A percentile compares a stretch with the other conserved stretches of the same genome.
Conservation (phyloP, 2,113 vertebrate genomes). For the Embiotoca jacksoni region DNA sequence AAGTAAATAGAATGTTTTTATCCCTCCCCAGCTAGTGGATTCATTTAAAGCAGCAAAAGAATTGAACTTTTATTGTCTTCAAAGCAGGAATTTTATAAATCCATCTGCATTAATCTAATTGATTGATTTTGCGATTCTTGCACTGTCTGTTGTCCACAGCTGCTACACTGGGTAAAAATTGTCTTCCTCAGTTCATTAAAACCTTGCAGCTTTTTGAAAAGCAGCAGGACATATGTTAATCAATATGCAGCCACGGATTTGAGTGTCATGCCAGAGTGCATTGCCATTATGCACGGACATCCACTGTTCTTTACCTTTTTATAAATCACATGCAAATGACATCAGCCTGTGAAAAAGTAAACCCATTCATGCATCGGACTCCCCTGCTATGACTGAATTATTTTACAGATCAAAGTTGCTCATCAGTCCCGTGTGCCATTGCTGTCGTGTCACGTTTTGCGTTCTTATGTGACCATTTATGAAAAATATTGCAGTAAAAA, state of each 20-base stretch:
- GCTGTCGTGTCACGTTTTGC: constrained; percentile 17
- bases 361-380: neutral
- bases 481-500: constrained; percentile 5
- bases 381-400: neutral
- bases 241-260: neutral
- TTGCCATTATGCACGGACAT: neutral
- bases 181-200: constrained; percentile 6
- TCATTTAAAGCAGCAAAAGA: constrained; percentile 5
- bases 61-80: constrained; percentile 12
- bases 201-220: neutral
- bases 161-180: neutral
- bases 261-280: neutral
- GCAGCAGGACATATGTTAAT: neutral
- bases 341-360: neutral
- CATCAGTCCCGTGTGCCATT: constrained; percentile 7
- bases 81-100: constrained; percentile 2
- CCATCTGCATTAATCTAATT: constrained; percentile 18
- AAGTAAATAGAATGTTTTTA: neutral
- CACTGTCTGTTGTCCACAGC: constrained; percentile 5
- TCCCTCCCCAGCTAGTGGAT: neutral
- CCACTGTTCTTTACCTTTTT: constrained; percentile 6
- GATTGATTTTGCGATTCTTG: constrained; percentile 14
- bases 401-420: neutral
- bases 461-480: constrained; percentile 1
- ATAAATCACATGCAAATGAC: constrained; percentile 9